phyloP scores from a whole-genome alignment of 2,113 vertebrate genomes.

The Isichthys henryi region DNA sequence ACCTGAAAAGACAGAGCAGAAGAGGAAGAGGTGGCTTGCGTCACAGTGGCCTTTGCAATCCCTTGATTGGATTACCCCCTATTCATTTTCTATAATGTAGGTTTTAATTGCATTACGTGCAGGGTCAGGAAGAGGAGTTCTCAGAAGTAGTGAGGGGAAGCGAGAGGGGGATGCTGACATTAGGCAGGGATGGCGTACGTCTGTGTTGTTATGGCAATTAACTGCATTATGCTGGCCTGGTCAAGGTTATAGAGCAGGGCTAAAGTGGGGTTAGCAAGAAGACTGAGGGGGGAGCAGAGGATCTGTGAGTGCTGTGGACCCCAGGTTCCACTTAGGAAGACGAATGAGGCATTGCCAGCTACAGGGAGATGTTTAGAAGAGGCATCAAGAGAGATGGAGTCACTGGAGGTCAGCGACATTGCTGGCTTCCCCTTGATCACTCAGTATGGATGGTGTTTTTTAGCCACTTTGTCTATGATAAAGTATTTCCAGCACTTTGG shows the following conservation, averaged over 20 bases:
- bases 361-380: not conserved
- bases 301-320: not conserved
- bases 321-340: not conserved
- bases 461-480: conserved; percentile 17
- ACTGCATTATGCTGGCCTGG: conserved; percentile 41
- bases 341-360: not conserved
- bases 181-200: conserved; percentile 36
- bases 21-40: conserved; percentile 14
- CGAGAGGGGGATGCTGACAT: conserved; percentile 27
- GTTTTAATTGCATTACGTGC: conserved; percentile 41
- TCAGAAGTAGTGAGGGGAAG: conserved; percentile 29
- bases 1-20: conserved; percentile 34
- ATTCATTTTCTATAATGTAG: conserved; percentile 38
- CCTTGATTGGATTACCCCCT: conserved; percentile 36
- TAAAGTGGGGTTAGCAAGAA: conserved; percentile 16
- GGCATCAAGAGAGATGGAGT: conserved; percentile 19
- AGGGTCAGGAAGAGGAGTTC: conserved; percentile 38
- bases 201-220: conserved; percentile 42
- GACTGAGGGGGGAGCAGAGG: conserved; percentile 17
- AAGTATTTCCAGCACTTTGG: conserved; percentile 24
- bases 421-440: conserved; percentile 22
- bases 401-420: conserved; percentile 17
- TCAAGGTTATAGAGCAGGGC: conserved; percentile 31
- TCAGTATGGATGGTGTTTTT: conserved; percentile 23
- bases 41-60: conserved; percentile 27